A percentile compares a stretch with the other conserved stretches of the same genome.
These are phyloP conservation scores for Cephus runcator DNA, from an alignment of 2,888 invertebrate genomes.

Conservation along the genomic window DNA sequence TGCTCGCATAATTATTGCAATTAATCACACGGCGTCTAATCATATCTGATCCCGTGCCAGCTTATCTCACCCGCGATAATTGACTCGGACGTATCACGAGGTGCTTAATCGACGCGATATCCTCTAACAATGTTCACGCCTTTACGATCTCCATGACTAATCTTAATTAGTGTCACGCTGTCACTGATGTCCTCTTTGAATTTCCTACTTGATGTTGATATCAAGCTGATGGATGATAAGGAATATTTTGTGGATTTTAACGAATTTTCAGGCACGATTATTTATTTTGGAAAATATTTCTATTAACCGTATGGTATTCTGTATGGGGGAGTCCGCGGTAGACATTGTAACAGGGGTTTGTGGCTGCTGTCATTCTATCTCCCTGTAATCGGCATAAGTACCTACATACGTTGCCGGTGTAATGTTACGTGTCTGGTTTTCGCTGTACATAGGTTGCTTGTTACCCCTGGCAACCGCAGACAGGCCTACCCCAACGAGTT, in stretches of 20 bases:
- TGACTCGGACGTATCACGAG: conserved; percentile 38
- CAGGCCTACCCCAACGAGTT: not conserved
- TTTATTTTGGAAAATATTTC: not conserved
- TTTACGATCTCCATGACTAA: conserved; percentile 1
- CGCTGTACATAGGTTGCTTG: not conserved
- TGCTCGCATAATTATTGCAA: conserved; percentile 39
- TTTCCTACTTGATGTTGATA: not conserved
- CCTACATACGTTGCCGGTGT: not conserved
- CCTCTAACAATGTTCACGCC: conserved; percentile 8
- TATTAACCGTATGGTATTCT: not conserved
- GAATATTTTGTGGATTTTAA: not conserved
- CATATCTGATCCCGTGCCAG: conserved; percentile 32
- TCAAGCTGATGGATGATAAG: not conserved
- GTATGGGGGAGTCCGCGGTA: not conserved
- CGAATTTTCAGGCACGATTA: not conserved
- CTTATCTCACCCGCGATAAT: conserved; percentile 39
- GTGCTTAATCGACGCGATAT: conserved; percentile 13
- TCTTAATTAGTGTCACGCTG: not conserved
- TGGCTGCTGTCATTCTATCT: not conserved
- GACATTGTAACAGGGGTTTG: not conserved
- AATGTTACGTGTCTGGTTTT: not conserved
- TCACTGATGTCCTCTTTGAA: not conserved
- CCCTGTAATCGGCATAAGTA: not conserved
- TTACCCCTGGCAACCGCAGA: not conserved
- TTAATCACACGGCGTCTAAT: conserved; percentile 40